phyloP scores from a whole-genome alignment of 2,113 vertebrate genomes.

The Mastomys coucha region DNA sequence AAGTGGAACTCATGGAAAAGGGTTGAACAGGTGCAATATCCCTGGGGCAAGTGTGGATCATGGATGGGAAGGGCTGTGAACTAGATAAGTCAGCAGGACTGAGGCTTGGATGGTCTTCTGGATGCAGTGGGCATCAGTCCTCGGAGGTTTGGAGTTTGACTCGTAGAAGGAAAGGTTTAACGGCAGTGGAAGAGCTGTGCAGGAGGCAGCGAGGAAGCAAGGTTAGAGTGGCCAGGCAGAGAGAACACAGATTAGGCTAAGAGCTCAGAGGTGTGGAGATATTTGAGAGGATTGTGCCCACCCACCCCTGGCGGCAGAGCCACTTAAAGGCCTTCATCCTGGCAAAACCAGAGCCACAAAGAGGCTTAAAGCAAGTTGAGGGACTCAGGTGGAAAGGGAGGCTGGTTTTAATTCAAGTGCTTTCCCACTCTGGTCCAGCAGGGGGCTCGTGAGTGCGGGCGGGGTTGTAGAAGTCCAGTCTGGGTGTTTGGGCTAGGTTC shows the following conservation, averaged over 20 bases:
- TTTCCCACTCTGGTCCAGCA: background rate
- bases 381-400: background rate
- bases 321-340: background rate
- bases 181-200: background rate
- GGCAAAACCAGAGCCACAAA: background rate
- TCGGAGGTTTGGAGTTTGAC: background rate
- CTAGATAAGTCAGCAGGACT: background rate
- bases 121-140: too few species aligned
- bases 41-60: background rate
- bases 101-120: background rate
- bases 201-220: background rate
- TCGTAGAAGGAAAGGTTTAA: background rate
- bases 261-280: background rate
- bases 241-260: background rate
- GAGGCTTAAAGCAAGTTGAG: background rate
- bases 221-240: background rate
- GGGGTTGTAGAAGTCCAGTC: background rate
- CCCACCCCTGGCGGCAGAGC: background rate
- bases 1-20: background rate
- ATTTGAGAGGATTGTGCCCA: background rate
- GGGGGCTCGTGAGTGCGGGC: background rate
- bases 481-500: background rate
- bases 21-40: background rate
- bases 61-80: background rate
- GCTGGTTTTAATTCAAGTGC: background rate